phyloP scores from a whole-genome alignment of 1,140 invertebrate species.

The Tetramorium parvispinum region DNA sequence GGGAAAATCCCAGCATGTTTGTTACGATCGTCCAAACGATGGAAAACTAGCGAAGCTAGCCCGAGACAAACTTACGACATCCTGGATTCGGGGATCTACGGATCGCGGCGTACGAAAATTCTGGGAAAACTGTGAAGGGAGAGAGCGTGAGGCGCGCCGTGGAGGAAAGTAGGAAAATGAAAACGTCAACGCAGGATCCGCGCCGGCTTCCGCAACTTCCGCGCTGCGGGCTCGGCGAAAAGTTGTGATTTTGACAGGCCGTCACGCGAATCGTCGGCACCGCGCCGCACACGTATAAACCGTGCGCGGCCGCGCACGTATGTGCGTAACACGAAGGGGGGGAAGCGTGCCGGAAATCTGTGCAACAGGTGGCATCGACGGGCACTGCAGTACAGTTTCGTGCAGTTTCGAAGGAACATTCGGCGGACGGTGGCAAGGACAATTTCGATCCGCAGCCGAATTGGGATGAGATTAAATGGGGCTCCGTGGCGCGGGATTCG shows the following conservation, averaged over 20 bases:
- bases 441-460: constrained; percentile 35
- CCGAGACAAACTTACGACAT: neutral
- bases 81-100: neutral
- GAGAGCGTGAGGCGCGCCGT: neutral
- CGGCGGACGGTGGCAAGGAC: constrained; percentile 49
- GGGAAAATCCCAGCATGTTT: neutral
- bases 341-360: constrained; percentile 81
- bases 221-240: constrained; percentile 8
- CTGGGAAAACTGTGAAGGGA: neutral
- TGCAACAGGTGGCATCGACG: constrained; percentile 81
- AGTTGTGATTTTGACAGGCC: constrained; percentile 43
- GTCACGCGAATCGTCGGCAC: constrained; percentile 30
- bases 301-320: constrained; percentile 11
- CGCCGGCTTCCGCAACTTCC: neutral
- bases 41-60: neutral
- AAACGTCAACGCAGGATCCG: neutral
- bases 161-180: neutral
- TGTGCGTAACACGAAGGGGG: constrained; percentile 26
- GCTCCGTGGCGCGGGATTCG: neutral
- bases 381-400: constrained; percentile 75
- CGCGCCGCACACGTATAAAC: neutral
- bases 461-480: constrained; percentile 47
- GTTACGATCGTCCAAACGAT: neutral
- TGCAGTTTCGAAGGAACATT: constrained; percentile 67
- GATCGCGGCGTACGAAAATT: neutral